These are phyloP conservation scores for Procambarus virginalis DNA, from an alignment of 1,140 invertebrate genomes.

Conservation along the genomic window DNA sequence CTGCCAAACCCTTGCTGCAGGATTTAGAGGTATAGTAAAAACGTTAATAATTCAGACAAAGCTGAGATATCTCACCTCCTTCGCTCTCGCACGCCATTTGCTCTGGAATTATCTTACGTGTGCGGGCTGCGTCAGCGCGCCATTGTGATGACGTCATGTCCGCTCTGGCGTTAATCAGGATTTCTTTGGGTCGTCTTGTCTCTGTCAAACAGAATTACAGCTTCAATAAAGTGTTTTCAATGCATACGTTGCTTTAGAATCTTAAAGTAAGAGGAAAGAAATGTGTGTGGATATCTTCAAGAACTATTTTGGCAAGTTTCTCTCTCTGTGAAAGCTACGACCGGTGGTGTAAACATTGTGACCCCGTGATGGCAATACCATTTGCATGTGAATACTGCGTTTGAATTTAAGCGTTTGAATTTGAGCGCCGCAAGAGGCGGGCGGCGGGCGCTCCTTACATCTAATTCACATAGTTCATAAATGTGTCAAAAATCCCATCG, in stretches of 20 bases:
- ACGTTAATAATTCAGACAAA: constrained; percentile 14
- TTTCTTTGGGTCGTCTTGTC: neutral
- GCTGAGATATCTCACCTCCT: constrained; percentile 6
- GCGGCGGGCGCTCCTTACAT: constrained; percentile 21
- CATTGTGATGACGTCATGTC: neutral
- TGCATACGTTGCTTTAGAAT: neutral
- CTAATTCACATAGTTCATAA: constrained; percentile 47
- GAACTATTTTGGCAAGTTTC: neutral
- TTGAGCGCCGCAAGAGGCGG: constrained; percentile 4
- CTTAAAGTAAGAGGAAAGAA: neutral
- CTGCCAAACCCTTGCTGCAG: neutral
- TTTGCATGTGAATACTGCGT: constrained; percentile 54
- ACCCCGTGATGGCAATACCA: constrained; percentile 45
- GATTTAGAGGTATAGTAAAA: constrained; percentile 27
- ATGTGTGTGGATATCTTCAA: neutral
- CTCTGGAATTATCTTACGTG: constrained; percentile 6
- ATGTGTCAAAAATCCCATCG: constrained; percentile 34
- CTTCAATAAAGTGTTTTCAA: neutral
- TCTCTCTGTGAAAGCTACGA: neutral
- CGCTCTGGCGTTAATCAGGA: neutral
- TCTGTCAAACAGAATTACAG: neutral
- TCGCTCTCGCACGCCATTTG: constrained; percentile 26
- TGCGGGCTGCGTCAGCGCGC: no score
- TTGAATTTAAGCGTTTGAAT: constrained; percentile 13
- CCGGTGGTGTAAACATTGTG: neutral